Base-by-base conservation (phyloP, 2,797 vertebrate genomes). In the Myiothlypis chrysogaster region DNA sequence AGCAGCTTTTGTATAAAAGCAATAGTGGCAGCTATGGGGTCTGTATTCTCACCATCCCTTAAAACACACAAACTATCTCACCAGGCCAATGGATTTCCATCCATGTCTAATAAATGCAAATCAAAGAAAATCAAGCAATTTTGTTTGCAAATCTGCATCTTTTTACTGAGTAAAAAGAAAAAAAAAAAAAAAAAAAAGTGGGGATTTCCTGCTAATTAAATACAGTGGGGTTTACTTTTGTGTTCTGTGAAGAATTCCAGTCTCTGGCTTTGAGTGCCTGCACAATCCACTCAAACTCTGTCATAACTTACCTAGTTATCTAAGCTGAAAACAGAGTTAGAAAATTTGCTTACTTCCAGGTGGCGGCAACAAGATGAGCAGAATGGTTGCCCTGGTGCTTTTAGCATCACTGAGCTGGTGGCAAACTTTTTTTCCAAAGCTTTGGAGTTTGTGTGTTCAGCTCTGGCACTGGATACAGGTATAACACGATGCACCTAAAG, bases 401-500 rank as follows among this genome's bases (percentile, higher is more conserved):
- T 85, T 52, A 37, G 23, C 47, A 37, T 76, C 16, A 9, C 6
- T 21, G 21, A 53, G 9, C 8, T 20, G 8, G 3, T 39, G 13
- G 20, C 4, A 69, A 69, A 4, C 0, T 1, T 68, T n/a, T 52
- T 46, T 53, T 30, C 24, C 34, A 53, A 39, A 53, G 19, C n/a
- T 28, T 17, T 39, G 23, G 6, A 24, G 5, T 34, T 34, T 34
- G 34, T 60, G 28, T 34, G 20, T 25, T 60, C 20, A 53, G 28
- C 10, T 68, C 28, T 0, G 0, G 16, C 7, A 10, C 0, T 34
- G 16, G 20, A 61, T 34, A 53, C 8, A 68, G 24, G 2, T 46
- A 9, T 20, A 59, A 20, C 6, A 44, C 2, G 19, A 52, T 23
- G 28, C 5, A 46, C 46, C 23, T 85, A n/a, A 46, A 68, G 68